phyloP scores from a whole-genome alignment of 1,140 invertebrate genomes.

The Mizuhopecten yessoensis region DNA sequence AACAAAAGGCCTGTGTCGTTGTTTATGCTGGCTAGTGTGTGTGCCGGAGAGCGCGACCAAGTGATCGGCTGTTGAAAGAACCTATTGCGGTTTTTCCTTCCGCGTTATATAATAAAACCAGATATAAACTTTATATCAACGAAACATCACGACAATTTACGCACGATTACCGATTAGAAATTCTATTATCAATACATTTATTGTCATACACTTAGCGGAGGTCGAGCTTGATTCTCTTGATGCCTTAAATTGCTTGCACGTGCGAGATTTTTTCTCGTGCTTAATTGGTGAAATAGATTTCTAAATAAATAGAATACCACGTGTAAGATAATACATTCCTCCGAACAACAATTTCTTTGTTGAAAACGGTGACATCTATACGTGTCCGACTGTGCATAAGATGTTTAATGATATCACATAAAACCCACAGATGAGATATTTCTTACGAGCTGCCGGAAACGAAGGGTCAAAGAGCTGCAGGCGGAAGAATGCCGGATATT shows the following conservation, averaged over 20 bases:
- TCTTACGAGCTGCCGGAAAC: constrained; percentile 4
- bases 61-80: constrained; percentile 16
- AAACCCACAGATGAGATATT: background rate
- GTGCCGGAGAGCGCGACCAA: background rate
- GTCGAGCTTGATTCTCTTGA: background rate
- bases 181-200: constrained; percentile 22
- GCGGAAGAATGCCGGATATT: background rate
- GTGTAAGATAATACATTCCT: background rate
- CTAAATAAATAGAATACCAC: constrained; percentile 30
- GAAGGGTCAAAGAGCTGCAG: background rate
- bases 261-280: background rate
- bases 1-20: constrained; percentile 8
- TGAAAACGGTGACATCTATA: background rate
- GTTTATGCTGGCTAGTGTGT: background rate
- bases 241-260: constrained; percentile 8
- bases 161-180: constrained; percentile 17
- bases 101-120: background rate
- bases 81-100: background rate
- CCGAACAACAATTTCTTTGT: constrained; percentile 21
- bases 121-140: constrained; percentile 10
- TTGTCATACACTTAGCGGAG: constrained; percentile 21
- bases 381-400: background rate
- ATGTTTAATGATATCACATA: constrained; percentile 28
- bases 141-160: constrained; percentile 32
- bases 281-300: constrained; percentile 8